Evolutionary conservation across 1,140 invertebrate genomes (phyloP).

Genomic region (Gonioctena quinquepunctata): DNA sequence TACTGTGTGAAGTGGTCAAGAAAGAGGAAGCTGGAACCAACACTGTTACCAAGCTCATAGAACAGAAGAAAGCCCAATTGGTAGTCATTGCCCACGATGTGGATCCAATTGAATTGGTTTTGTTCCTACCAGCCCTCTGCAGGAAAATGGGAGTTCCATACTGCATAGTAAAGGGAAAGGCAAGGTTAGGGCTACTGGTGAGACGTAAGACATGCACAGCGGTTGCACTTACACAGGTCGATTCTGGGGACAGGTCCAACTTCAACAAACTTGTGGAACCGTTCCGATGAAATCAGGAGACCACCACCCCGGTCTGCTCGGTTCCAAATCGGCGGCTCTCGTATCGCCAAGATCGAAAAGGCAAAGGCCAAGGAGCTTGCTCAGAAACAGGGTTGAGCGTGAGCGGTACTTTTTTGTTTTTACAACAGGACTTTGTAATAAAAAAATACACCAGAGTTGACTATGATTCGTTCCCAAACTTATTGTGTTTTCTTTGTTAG

Average conservation of each 20-base stretch:
- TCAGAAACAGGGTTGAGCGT: constrained; percentile 76
- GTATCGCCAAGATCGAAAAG: constrained; percentile 92
- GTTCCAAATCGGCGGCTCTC: constrained; percentile 91
- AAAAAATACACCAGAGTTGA: too few relatives aligned
- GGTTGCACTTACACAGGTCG: constrained; percentile 81
- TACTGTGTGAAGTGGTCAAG: constrained; percentile 72
- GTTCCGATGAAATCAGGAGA: constrained; percentile 92
- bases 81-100: constrained; percentile 99
- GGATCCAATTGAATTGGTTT: constrained; percentile 97
- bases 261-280: constrained; percentile 98
- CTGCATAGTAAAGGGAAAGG: constrained; percentile 80
- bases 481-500: too few relatives aligned
- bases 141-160: constrained; percentile 71
- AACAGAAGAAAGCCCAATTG: constrained; percentile 97
- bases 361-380: constrained; percentile 92
- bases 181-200: constrained; percentile 88
- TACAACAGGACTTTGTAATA: neutral
- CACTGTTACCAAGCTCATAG: constrained; percentile 92
- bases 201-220: constrained; percentile 89
- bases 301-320: constrained; percentile 98
- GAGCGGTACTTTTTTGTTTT: neutral
- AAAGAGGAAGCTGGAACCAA: constrained; percentile 92
- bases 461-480: too few relatives aligned
- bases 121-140: constrained; percentile 96
- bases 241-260: constrained; percentile 50